Evolutionary conservation across 2,797 vertebrate species (phyloP).

Genomic region (Mus spretus): DNA sequence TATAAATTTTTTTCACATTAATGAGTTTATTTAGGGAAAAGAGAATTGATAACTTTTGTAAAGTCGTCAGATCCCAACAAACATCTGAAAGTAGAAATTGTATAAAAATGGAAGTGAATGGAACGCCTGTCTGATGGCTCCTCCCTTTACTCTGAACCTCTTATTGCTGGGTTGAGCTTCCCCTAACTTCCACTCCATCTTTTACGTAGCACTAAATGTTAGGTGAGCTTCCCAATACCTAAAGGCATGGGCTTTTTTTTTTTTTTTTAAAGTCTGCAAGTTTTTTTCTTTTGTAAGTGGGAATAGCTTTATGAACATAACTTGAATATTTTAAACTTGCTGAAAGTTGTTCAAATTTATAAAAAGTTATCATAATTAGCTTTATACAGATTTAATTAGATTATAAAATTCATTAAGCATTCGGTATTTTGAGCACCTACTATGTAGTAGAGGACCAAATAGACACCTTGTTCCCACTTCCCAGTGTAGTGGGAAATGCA

Average conservation of each 20-base stretch:
- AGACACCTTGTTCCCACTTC: not conserved
- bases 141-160: constrained; percentile 11
- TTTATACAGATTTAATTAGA: constrained; percentile 43
- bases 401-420: constrained; percentile 41
- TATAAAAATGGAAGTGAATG: constrained; percentile 39
- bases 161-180: not conserved
- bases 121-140: constrained; percentile 10
- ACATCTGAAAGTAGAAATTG: constrained; percentile 50
- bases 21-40: constrained; percentile 26
- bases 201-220: constrained; percentile 54
- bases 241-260: constrained; percentile 41
- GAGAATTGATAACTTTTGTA: constrained; percentile 28
- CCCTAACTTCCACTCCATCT: not conserved
- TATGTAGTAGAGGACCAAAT: not conserved
- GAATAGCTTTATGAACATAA: constrained; percentile 15
- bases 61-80: constrained; percentile 27
- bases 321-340: constrained; percentile 49
- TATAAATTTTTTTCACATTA: constrained; percentile 46
- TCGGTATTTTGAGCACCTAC: constrained; percentile 29
- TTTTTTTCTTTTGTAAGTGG: not conserved
- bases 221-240: constrained; percentile 18
- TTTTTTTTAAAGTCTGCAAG: not conserved
- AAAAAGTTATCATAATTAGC: constrained; percentile 33
- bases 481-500: not conserved
- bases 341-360: constrained; percentile 37